Evolutionary conservation across 2,797 vertebrate species (phyloP).

Genomic region (Sebastes aleutianus): DNA sequence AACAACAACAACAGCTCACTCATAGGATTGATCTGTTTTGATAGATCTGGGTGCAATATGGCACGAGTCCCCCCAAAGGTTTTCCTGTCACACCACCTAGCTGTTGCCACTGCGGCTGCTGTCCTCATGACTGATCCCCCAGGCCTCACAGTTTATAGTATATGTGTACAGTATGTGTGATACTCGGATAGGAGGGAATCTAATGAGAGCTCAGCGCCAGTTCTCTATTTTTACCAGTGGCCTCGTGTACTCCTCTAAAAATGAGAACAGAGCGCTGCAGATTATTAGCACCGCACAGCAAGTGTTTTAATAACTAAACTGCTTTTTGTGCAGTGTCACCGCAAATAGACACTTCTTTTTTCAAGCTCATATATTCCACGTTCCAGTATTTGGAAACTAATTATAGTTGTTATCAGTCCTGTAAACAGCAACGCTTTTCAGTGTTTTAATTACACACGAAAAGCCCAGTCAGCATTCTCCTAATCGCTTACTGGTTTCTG

Average conservation of each 20-base stretch:
- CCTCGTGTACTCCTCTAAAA: constrained; percentile 19
- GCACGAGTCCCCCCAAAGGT: background rate
- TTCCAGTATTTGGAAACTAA: constrained; percentile 45
- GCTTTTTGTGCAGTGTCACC: constrained; percentile 40
- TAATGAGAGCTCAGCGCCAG: constrained; percentile 25
- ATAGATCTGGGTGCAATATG: background rate
- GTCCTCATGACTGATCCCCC: background rate
- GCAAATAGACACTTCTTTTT: constrained; percentile 21
- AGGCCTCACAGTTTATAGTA: background rate
- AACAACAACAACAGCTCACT: background rate
- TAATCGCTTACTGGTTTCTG: constrained; percentile 1
- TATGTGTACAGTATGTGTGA: background rate
- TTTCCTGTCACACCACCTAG: background rate
- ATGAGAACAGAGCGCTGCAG: constrained; percentile 14
- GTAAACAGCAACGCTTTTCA: constrained; percentile 34
- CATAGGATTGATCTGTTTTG: background rate
- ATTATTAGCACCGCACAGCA: constrained; percentile 42
- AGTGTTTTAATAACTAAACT: constrained; percentile 8
- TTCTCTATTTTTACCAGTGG: constrained; percentile 45
- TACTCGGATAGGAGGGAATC: background rate
- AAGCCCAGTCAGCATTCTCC: constrained; percentile 41
- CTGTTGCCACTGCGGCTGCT: background rate
- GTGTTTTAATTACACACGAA: constrained; percentile 56
- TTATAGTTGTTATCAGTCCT: constrained; percentile 47
- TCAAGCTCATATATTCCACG: constrained; percentile 5